Percentiles rank a stretch among this genome's conserved stretches.
Conservation (phyloP, 2,888 invertebrate genomes). For the Hydrotaea diabolus region DNA sequence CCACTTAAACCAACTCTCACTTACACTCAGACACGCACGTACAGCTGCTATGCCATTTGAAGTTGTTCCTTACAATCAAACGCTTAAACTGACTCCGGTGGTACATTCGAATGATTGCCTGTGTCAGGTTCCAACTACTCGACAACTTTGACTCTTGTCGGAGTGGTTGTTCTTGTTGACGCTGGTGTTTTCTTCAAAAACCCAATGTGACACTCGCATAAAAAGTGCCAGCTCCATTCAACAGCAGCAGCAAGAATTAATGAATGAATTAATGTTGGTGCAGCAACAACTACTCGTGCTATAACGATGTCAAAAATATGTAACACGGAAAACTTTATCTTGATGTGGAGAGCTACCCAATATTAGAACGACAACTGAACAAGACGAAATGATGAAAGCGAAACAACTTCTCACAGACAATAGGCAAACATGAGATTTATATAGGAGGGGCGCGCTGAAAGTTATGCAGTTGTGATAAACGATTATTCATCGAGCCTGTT, state of each 20-base stretch:
- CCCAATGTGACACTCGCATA: slow-evolving; percentile 48
- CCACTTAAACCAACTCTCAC: background rate
- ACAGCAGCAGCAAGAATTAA: background rate
- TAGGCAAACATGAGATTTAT: too few relatives aligned
- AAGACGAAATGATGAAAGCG: background rate
- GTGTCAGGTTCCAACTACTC: slow-evolving; percentile 61
- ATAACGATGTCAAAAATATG: slow-evolving; percentile 32
- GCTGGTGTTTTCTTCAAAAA: slow-evolving; percentile 8
- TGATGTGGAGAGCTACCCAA: slow-evolving; percentile 42
- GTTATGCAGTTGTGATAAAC: too few relatives aligned
- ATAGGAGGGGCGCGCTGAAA: too few relatives aligned
- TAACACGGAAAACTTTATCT: slow-evolving; percentile 38
- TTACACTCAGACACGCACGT: background rate
- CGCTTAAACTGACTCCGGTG: background rate
- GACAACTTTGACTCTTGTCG: slow-evolving; percentile 29
- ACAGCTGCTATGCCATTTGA: too few relatives aligned
- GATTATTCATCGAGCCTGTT: too few relatives aligned
- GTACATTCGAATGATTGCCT: slow-evolving; percentile 55
- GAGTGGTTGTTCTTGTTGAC: background rate
- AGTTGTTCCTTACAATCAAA: slow-evolving; percentile 1
- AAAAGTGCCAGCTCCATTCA: slow-evolving; percentile 40
- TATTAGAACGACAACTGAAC: slow-evolving; percentile 20
- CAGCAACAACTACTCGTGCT: background rate
- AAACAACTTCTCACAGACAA: background rate
- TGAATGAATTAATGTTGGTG: background rate